Evolutionary conservation across 1,140 invertebrate species (phyloP).

Genomic region (Prorops nasuta): DNA sequence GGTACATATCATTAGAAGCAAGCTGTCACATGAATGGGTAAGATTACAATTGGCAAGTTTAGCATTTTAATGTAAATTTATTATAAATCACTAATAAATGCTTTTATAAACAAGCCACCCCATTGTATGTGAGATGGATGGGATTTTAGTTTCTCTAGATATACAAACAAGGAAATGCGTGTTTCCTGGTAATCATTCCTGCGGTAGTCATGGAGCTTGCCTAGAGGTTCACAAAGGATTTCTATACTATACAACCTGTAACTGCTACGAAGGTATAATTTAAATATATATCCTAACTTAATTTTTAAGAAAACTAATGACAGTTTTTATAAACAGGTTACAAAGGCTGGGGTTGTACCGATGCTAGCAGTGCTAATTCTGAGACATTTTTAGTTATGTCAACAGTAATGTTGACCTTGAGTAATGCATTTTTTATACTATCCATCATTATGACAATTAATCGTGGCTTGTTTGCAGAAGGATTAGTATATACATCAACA

Average conservation of each 20-base stretch:
- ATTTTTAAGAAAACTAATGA: conserved; percentile 10
- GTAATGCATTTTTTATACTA: conserved; percentile 84
- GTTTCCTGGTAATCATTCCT: conserved; percentile 48
- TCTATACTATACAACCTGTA: conserved; percentile 57
- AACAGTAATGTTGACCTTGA: conserved; percentile 76
- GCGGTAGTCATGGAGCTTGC: conserved; percentile 56
- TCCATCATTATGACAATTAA: conserved; percentile 78
- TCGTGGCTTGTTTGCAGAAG: conserved; percentile 76
- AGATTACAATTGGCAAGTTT: conserved; percentile 15
- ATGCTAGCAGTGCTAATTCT: conserved; percentile 70
- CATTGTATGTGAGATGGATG: conserved; percentile 44
- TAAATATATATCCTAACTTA: not conserved
- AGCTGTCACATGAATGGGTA: conserved; percentile 49
- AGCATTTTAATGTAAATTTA: conserved; percentile 8
- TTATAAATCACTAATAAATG: conserved; percentile 4
- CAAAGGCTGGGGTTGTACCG: conserved; percentile 81
- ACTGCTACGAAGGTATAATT: conserved; percentile 53
- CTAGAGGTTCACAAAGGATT: conserved; percentile 57
- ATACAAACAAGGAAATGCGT: conserved; percentile 56
- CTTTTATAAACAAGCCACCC: conserved; percentile 30
- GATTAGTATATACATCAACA: conserved; percentile 77
- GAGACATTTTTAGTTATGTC: conserved; percentile 66
- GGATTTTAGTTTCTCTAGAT: conserved; percentile 59
- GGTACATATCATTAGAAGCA: conserved; percentile 54
- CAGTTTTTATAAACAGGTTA: conserved; percentile 58